phyloP scores from a whole-genome alignment of 37 sponge, comb jelly and placozoan genomes.

The Halichondria panicea region DNA sequence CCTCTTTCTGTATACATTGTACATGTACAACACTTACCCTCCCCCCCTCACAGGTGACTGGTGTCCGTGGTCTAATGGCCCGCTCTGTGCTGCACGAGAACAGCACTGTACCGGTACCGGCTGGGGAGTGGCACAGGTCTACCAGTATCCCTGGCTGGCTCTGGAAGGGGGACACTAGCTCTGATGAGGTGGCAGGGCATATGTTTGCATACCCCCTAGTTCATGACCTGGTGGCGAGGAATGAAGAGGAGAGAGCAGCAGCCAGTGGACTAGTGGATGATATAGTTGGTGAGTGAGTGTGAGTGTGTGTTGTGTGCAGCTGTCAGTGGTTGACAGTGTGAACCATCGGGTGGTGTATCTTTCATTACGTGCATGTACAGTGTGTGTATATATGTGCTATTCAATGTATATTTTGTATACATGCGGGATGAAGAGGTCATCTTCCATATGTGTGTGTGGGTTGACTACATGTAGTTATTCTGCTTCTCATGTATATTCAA shows the following conservation, averaged over 20 bases:
- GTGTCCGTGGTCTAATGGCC: slow-evolving; percentile 67
- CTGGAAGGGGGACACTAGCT: slow-evolving; percentile 88
- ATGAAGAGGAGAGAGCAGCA: slow-evolving; percentile 31
- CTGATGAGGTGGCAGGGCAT: slow-evolving; percentile 86
- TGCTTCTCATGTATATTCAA: not conserved
- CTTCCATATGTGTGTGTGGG: too few species aligned
- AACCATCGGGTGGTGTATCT: too few species aligned
- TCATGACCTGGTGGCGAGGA: slow-evolving; percentile 65
- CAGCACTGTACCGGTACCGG: slow-evolving; percentile 13
- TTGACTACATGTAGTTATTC: not conserved
- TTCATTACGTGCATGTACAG: too few species aligned
- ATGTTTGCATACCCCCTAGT: slow-evolving; percentile 82
- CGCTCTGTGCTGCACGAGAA: slow-evolving; percentile 58
- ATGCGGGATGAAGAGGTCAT: not conserved
- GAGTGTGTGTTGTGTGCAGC: not conserved
- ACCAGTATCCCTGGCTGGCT: slow-evolving; percentile 52
- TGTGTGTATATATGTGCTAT: not conserved
- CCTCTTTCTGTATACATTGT: not conserved
- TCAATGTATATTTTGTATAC: not conserved
- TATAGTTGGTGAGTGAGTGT: slow-evolving; percentile 54
- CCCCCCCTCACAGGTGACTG: slow-evolving; percentile 60
- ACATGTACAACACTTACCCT: not conserved
- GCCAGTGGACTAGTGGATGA: slow-evolving; percentile 33
- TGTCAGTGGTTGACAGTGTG: too few species aligned
- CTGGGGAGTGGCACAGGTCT: slow-evolving; percentile 62